A percentile compares a stretch with the other conserved stretches of the same genome.
Evolutionary conservation across 2,797 vertebrate genomes (phyloP).

Genomic region (Muscicapa striata): DNA sequence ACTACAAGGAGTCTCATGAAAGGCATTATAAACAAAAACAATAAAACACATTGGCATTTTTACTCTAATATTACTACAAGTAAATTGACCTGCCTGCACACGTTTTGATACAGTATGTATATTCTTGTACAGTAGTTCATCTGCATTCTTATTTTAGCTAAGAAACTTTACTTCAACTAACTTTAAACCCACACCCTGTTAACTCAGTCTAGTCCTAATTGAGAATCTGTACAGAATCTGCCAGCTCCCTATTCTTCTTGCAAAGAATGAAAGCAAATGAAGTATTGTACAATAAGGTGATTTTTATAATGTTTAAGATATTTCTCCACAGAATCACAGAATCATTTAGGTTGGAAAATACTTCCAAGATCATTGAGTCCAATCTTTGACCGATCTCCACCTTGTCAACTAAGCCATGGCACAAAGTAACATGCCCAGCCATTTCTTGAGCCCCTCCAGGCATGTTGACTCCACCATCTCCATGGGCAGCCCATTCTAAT

Average conservation of each 20-base stretch:
- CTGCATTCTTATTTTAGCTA: neutral
- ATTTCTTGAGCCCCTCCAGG: neutral
- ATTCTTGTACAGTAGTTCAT: neutral
- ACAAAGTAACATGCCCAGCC: neutral
- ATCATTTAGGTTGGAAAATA: neutral
- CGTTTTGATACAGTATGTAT: neutral
- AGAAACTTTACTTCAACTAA: neutral
- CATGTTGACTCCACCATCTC: neutral
- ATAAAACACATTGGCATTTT: neutral
- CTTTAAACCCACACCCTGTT: neutral
- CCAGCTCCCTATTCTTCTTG: neutral
- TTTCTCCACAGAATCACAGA: neutral
- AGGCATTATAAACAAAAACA: neutral
- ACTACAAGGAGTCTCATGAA: neutral
- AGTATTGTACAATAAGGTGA: neutral
- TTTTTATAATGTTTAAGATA: neutral
- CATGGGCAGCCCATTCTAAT: neutral
- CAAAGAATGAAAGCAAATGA: neutral
- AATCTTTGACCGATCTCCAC: neutral
- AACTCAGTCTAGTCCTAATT: neutral
- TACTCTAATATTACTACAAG: neutral
- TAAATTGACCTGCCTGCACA: neutral
- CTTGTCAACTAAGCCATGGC: neutral
- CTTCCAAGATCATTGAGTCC: neutral
- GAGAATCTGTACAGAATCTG: neutral